phyloP scores from a whole-genome alignment of 2,113 vertebrate species.

The Ailuropoda melanoleuca region DNA sequence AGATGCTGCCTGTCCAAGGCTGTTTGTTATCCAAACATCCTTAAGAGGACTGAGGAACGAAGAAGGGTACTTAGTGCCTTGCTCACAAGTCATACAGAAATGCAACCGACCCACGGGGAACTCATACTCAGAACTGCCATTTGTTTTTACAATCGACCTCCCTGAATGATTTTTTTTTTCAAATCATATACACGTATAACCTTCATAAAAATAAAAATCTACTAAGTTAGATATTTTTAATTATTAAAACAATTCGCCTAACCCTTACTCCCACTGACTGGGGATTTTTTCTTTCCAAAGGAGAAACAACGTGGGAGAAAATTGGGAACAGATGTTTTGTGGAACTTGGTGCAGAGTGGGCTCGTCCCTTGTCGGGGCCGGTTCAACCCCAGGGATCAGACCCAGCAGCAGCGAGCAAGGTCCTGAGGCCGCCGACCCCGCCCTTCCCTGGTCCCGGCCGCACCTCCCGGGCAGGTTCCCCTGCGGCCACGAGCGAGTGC shows the following conservation, averaged over 20 bases:
- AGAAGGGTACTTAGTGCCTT: not conserved
- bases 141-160: not conserved
- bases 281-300: not conserved
- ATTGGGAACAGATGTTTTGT: not conserved
- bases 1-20: not conserved
- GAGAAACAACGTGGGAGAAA: not conserved
- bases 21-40: not conserved
- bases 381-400: not conserved
- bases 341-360: not conserved
- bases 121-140: too few species aligned
- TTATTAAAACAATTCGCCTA: not conserved
- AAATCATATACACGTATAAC: not conserved
- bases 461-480: too few species aligned
- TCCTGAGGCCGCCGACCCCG: not conserved
- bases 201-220: not conserved
- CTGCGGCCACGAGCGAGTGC: not conserved
- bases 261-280: not conserved
- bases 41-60: not conserved
- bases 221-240: not conserved
- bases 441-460: not conserved
- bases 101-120: not conserved
- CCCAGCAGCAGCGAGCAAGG: too few species aligned
- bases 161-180: not conserved
- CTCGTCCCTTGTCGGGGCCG: rapidly evolving
- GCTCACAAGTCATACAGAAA: not conserved